Conservation (phyloP, 2,797 vertebrate species). For the Steatocranus sp. region DNA sequence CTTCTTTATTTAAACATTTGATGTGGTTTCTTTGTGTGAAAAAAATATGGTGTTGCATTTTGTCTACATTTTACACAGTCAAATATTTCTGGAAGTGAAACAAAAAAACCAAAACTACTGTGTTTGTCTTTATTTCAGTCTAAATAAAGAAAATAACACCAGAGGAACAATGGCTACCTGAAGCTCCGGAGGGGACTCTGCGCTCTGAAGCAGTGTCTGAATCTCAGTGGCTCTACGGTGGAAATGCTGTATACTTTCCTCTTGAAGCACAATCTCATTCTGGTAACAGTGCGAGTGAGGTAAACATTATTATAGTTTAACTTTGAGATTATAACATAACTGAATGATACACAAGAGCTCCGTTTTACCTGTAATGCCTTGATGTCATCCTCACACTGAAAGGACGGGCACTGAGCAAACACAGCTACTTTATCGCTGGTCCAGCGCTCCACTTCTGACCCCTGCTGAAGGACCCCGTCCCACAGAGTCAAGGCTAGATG, state of each 20-base stretch:
- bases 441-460: constrained; percentile 78
- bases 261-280: constrained; percentile 78
- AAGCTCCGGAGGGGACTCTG: constrained; percentile 84
- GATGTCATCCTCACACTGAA: constrained; percentile 72
- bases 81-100: background rate
- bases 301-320: background rate
- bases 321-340: background rate
- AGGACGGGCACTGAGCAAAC: constrained; percentile 59
- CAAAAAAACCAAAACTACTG: background rate
- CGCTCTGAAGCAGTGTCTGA: constrained; percentile 80
- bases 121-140: background rate
- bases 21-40: background rate
- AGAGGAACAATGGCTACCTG: constrained; percentile 75
- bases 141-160: background rate
- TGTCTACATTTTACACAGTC: background rate
- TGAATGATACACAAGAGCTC: background rate
- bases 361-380: constrained; percentile 74
- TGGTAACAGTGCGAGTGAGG: constrained; percentile 35
- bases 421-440: constrained; percentile 53
- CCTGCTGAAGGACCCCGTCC: constrained; percentile 83
- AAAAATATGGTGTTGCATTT: background rate
- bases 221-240: constrained; percentile 78
- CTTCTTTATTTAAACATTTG: background rate
- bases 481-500: constrained; percentile 80
- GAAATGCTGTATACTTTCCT: constrained; percentile 79